Conservation (phyloP, 64 coral and sea anemone species). For the Hydrozoanthus tunicans region DNA sequence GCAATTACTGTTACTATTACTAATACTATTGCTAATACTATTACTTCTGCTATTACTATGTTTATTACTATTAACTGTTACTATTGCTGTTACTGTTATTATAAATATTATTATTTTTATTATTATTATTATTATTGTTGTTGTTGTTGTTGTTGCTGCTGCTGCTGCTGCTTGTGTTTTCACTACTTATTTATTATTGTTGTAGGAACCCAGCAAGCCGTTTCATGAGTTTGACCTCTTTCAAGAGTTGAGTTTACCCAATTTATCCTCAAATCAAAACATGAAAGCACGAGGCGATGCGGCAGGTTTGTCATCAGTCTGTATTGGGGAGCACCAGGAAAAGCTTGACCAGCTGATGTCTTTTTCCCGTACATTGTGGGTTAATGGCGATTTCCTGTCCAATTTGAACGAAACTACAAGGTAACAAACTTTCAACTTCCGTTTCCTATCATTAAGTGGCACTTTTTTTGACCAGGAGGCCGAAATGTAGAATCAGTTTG, state of each 20-base stretch:
- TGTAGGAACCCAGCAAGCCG: background rate
- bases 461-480: too few species aligned
- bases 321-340: slow-evolving; percentile 24
- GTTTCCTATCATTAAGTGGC: too few species aligned
- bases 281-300: background rate
- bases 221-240: slow-evolving; percentile 22
- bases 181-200: background rate
- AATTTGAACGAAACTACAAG: background rate
- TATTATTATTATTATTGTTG: too few species aligned
- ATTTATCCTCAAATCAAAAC: background rate
- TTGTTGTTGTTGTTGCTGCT: background rate
- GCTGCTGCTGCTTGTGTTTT: background rate
- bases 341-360: slow-evolving; percentile 8
- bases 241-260: slow-evolving; percentile 5
- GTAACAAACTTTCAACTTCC: background rate
- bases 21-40: too few species aligned
- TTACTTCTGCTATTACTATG: too few species aligned
- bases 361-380: slow-evolving; percentile 26
- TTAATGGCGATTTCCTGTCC: slow-evolving; percentile 22
- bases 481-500: too few species aligned
- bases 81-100: too few species aligned
- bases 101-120: too few species aligned
- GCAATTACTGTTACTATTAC: too few species aligned
- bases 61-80: too few species aligned
- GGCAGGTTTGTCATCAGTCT: background rate